phyloP scores from a whole-genome alignment of 1,140 invertebrate genomes.

The Formica selysi region DNA sequence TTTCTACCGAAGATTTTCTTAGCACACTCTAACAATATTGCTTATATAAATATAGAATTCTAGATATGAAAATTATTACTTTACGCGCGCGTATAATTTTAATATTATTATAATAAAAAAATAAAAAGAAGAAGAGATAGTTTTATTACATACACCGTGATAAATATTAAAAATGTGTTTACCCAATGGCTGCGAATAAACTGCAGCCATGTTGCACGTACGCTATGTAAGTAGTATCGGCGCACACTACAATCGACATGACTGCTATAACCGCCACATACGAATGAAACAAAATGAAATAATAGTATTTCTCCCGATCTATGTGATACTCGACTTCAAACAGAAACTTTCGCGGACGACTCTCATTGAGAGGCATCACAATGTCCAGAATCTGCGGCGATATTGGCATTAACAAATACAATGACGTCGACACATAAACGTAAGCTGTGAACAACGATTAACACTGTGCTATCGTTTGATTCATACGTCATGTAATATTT shows the following conservation, averaged over 20 bases:
- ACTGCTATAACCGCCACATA: background rate
- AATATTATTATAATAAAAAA: too few species aligned
- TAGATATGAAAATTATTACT: background rate
- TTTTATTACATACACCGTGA: background rate
- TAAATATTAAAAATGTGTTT: background rate
- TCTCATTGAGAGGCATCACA: conserved; percentile 15
- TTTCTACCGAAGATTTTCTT: background rate
- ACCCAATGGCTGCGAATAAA: conserved; percentile 34
- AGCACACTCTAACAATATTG: background rate
- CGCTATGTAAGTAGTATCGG: conserved; percentile 8
- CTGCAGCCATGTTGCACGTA: conserved; percentile 16
- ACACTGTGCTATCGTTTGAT: too few species aligned
- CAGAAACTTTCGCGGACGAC: background rate
- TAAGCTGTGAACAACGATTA: conserved; percentile 21
- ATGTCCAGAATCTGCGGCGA: conserved; percentile 2
- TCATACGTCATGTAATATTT: background rate
- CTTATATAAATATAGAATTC: background rate
- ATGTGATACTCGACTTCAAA: background rate
- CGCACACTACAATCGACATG: background rate
- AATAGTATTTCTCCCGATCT: conserved; percentile 18
- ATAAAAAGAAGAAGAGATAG: too few species aligned
- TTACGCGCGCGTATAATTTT: background rate
- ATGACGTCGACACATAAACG: background rate
- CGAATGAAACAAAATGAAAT: conserved; percentile 23
- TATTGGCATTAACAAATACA: conserved; percentile 10